Conservation (phyloP, 1,140 invertebrate genomes). For the Tetranychus cinnabarinus region DNA sequence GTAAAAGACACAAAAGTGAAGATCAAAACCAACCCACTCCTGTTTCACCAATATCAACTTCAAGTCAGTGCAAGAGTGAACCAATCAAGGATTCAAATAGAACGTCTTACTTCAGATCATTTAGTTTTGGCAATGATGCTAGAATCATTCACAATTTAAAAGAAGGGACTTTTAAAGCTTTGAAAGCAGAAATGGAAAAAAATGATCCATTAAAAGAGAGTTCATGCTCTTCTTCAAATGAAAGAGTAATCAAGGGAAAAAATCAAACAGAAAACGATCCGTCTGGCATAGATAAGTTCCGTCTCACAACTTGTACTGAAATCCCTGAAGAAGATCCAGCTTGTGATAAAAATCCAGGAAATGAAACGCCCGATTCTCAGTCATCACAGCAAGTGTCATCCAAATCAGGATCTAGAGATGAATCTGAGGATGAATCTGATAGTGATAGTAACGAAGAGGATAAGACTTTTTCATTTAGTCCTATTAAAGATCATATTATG, state of each 20-base stretch:
- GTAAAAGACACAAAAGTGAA: constrained; percentile 20
- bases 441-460: background rate
- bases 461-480: constrained; percentile 8
- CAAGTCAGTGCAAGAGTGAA: background rate
- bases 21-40: constrained; percentile 8
- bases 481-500: constrained; percentile 12
- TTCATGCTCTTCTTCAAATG: too few species aligned
- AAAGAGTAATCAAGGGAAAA: too few species aligned
- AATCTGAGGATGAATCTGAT: background rate
- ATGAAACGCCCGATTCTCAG: background rate
- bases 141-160: constrained; percentile 40
- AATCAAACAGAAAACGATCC: too few species aligned
- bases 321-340: background rate
- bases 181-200: constrained; percentile 5
- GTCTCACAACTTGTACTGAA: background rate
- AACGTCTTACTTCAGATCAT: constrained; percentile 26
- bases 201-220: constrained; percentile 5
- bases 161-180: constrained; percentile 5
- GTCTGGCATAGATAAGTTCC: background rate
- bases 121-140: constrained; percentile 47
- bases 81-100: background rate
- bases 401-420: too few species aligned
- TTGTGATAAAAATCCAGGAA: background rate
- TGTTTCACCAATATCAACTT: background rate
- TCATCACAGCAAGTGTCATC: background rate